Evolutionary conservation across 2,113 vertebrate species (phyloP).

Genomic region (Callithrix jacchus): DNA sequence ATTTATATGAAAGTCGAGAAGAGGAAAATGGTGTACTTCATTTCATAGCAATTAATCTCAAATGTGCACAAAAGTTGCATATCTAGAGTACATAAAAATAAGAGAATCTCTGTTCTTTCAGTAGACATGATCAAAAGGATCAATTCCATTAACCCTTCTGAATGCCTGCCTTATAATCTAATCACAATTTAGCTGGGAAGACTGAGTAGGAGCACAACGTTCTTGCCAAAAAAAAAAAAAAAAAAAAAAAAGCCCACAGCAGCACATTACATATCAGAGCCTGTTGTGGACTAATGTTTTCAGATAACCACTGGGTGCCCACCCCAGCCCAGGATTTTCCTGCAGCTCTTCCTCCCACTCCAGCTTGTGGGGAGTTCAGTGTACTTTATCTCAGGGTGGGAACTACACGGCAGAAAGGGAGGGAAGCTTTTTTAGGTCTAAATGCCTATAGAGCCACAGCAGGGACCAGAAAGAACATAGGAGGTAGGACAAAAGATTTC

Average conservation of each 20-base stretch:
- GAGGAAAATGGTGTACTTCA: not conserved
- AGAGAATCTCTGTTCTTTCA: not conserved
- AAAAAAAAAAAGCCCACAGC: not conserved
- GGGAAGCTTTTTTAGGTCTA: not conserved
- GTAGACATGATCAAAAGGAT: not conserved
- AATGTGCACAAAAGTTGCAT: not conserved
- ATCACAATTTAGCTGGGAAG: not conserved
- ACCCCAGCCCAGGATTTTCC: not conserved
- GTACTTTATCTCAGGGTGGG: not conserved
- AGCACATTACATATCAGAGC: not conserved
- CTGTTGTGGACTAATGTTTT: slow-evolving; percentile 30
- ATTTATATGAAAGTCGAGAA: not conserved
- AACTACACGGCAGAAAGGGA: not conserved
- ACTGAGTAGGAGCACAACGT: not conserved
- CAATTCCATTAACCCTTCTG: not conserved
- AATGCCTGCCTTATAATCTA: not conserved
- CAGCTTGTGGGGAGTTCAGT: not conserved
- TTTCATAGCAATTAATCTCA: not conserved
- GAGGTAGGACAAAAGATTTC: not conserved
- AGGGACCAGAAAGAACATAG: not conserved
- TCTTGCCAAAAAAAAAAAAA: not conserved
- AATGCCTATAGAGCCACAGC: not conserved
- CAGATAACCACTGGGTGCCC: not conserved
- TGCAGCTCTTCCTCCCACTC: not conserved
- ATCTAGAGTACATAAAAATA: not conserved